These are phyloP conservation scores for Polia nebulosa DNA, from an alignment of 2,888 invertebrate genomes.

Conservation along the genomic window DNA sequence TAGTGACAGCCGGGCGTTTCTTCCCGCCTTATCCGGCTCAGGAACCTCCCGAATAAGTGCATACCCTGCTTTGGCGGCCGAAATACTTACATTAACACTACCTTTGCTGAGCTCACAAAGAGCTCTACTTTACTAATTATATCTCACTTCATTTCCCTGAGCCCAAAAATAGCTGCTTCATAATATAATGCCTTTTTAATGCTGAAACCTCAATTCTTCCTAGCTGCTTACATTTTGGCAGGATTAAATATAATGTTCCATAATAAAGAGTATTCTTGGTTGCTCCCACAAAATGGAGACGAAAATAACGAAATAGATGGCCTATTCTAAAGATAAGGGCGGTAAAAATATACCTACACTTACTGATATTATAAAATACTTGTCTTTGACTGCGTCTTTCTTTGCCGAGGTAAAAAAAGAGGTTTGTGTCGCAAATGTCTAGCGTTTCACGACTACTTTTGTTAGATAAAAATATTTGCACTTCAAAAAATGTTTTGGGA, in stretches of 20 bases:
- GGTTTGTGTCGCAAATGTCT: too few species aligned
- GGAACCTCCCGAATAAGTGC: too few species aligned
- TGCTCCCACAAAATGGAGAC: conserved; percentile 22
- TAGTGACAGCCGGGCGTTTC: too few species aligned
- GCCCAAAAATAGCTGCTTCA: conserved; percentile 13
- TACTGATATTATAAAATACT: conserved; percentile 9
- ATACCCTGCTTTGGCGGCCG: too few species aligned
- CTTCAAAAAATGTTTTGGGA: too few species aligned
- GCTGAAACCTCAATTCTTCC: conserved; percentile 45
- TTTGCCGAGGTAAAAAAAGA: neutral
- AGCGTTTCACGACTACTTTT: neutral
- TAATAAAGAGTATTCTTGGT: conserved; percentile 19
- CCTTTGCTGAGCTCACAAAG: neutral
- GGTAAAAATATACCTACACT: conserved; percentile 5
- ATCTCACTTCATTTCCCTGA: neutral
- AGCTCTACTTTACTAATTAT: neutral
- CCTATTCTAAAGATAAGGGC: conserved; percentile 17
- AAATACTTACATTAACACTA: neutral
- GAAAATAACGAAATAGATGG: conserved; percentile 22
- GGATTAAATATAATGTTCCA: conserved; percentile 54
- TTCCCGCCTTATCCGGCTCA: too few species aligned
- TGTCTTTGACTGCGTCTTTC: neutral
- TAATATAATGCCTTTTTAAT: conserved; percentile 21
- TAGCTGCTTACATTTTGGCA: conserved; percentile 26
- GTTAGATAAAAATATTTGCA: neutral